Evolutionary conservation across 2,888 invertebrate species (phyloP).

Genomic region (Oligia fasciuncula): DNA sequence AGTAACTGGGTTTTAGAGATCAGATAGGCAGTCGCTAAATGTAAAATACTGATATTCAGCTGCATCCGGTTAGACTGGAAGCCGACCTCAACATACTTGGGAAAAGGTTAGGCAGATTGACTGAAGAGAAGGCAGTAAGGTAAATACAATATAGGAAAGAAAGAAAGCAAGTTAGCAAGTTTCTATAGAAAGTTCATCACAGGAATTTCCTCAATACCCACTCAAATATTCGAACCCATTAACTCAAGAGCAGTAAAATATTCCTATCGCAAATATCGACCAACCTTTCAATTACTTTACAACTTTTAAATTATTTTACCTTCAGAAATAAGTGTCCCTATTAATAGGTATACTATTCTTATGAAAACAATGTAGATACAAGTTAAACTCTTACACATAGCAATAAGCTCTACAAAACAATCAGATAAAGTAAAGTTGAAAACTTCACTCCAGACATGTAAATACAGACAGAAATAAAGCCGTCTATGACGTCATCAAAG

Average conservation of each 20-base stretch:
- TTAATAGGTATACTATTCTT: background rate
- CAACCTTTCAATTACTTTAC: background rate
- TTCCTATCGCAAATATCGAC: background rate
- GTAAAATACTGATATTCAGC: background rate
- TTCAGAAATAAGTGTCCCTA: background rate
- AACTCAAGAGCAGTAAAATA: background rate
- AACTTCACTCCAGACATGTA: background rate
- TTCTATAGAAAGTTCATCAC: background rate
- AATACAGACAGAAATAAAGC: constrained; percentile 16
- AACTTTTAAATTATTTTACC: background rate
- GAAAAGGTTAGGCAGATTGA: background rate
- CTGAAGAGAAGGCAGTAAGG: background rate
- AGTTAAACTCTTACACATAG: background rate
- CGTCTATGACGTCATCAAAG: constrained; percentile 30
- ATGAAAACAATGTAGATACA: background rate
- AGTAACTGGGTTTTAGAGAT: background rate
- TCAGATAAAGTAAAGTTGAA: background rate
- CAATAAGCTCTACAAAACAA: background rate
- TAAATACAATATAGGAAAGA: background rate
- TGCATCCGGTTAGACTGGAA: background rate
- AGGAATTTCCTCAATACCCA: background rate
- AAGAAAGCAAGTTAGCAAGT: no score
- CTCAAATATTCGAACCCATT: background rate
- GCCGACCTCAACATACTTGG: background rate
- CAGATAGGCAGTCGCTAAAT: background rate